These are phyloP conservation scores for Cranoglanis bouderius DNA, from an alignment of 2,113 vertebrate species.

Conservation along the genomic window DNA sequence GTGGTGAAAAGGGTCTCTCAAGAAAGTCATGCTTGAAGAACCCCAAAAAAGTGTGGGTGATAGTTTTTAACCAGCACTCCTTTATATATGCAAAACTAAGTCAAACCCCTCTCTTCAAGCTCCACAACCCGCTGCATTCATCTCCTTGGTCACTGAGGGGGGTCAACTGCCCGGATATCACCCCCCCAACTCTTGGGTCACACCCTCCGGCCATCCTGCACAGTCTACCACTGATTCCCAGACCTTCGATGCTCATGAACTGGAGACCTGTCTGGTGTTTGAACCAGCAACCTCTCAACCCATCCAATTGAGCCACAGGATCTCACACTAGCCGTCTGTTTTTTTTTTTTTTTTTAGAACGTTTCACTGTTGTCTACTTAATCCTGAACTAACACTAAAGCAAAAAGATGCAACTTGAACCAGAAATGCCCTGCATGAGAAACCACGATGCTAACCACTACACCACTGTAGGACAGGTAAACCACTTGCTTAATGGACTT, in stretches of 20 bases:
- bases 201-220: neutral
- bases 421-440: neutral
- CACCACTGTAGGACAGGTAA: neutral
- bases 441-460: neutral
- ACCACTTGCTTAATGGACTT: too few relatives aligned
- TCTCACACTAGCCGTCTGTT: too few relatives aligned
- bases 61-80: neutral
- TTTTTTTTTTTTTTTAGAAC: neutral
- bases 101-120: neutral
- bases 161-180: neutral
- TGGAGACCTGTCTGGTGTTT: neutral
- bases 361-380: neutral
- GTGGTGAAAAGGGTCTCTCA: too few relatives aligned
- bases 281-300: neutral
- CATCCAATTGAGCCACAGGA: neutral
- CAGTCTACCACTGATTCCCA: too few relatives aligned
- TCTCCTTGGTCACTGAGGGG: neutral
- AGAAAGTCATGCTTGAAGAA: neutral
- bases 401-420: neutral
- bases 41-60: neutral
- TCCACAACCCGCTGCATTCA: neutral
- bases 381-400: too few relatives aligned
- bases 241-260: neutral
- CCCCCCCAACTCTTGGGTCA: neutral
- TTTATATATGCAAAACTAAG: neutral